phyloP scores from a whole-genome alignment of 2,888 invertebrate species.

The Meandrusa payeni region DNA sequence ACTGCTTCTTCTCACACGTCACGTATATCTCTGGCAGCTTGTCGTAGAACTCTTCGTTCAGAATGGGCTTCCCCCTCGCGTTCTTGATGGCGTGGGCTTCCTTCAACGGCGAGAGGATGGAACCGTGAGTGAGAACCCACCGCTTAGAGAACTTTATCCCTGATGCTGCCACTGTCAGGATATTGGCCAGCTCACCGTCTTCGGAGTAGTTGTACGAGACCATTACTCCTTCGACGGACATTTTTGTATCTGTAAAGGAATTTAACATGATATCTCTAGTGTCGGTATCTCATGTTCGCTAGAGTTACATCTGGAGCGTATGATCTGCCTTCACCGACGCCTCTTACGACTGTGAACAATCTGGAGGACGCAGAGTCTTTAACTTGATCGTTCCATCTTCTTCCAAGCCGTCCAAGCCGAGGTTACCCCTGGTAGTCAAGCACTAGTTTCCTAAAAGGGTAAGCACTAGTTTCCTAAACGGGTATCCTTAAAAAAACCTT shows the following conservation, averaged over 20 bases:
- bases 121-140: conserved; percentile 78
- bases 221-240: conserved; percentile 74
- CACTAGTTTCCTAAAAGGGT: no score
- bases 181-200: conserved; percentile 65
- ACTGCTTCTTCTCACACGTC: conserved; percentile 57
- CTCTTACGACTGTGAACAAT: no score
- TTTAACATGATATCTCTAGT: no score
- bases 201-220: conserved; percentile 70
- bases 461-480: no score
- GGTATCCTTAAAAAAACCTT: no score
- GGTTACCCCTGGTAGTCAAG: no score
- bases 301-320: no score
- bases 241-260: conserved; percentile 38
- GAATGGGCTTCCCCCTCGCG: conserved; percentile 58
- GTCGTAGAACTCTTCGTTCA: conserved; percentile 66
- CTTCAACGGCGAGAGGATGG: conserved; percentile 67
- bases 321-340: no score
- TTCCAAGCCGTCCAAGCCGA: no score
- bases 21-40: conserved; percentile 70
- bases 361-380: no score
- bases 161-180: conserved; percentile 72
- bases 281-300: no score
- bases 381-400: no score
- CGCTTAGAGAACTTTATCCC: conserved; percentile 75
- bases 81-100: conserved; percentile 61